Evolutionary conservation across 2,113 vertebrate genomes (phyloP), one percentile per base, ranked within the genome.

Genomic region (Nibea coibor): DNA sequence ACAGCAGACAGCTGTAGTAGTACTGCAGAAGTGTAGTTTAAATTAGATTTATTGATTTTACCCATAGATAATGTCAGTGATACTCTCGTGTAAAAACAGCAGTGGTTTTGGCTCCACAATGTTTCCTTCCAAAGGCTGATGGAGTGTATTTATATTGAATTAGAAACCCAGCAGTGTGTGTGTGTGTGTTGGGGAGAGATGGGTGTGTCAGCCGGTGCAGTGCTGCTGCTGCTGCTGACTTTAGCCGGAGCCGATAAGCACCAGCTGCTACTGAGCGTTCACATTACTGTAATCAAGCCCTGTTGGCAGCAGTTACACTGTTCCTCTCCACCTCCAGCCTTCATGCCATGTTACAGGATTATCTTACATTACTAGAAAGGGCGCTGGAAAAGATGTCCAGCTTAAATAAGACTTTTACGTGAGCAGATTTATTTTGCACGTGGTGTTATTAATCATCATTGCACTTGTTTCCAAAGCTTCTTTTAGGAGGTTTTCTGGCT

Each of bases 181-280:
- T 75, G 35, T 48, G 42, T 59, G 28, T 59, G 67, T 11, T 7
- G 54, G 14, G 42, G 6, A 39, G 35, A 54, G 70, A 50, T 59
- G 83, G 82, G 83, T 57, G 78, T 83, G 81, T 86, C 81, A 80
- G 83, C 64, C 66, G 35, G 61, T 78, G 88, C 81, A 51, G 77
- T 43, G 74, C 31, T 62, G 31, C 31, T 39, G 76, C 31, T 64
- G 64, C 66, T 78, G 70, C 86, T 87, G 88, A 88, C 80, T 78
- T 82, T 78, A 88, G 63, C 67, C 51, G 2, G 77, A 66, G 77
- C 79, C 10, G 35, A 78, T 86, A 61, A 81, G 79, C 72, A 81
- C 87, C 90, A 94, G 91, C 91, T 93, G 91, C 87, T 90, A 63
- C 85, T 73, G 75, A 84, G 76, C 50, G 26, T 90, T 91, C 90